These are phyloP conservation scores for Potorous gilbertii DNA, from an alignment of 2,797 vertebrate genomes.

Conservation along the genomic window DNA sequence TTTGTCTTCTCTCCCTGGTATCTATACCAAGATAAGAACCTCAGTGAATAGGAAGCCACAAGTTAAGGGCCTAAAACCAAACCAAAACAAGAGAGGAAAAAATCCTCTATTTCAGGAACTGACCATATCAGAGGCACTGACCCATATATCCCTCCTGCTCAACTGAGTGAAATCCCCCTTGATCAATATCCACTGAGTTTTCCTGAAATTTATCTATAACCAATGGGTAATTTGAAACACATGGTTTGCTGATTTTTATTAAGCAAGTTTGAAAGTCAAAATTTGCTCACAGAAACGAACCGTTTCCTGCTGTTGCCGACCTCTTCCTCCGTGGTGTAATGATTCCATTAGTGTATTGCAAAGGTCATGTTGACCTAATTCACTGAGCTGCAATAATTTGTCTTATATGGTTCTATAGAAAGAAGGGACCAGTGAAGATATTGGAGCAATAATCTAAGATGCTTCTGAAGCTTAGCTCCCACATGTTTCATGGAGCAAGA, in stretches of 20 bases:
- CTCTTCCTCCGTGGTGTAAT: constrained; percentile 55
- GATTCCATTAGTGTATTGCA: constrained; percentile 11
- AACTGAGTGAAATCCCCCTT: constrained; percentile 85
- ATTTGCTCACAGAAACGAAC: constrained; percentile 53
- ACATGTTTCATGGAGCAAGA: background rate
- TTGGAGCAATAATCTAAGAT: background rate
- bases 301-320: constrained; percentile 27
- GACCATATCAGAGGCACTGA: constrained; percentile 87
- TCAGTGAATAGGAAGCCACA: constrained; percentile 81
- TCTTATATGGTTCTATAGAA: constrained; percentile 32
- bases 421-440: background rate
- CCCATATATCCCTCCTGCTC: constrained; percentile 88
- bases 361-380: constrained; percentile 35
- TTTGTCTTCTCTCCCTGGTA: background rate
- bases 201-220: constrained; percentile 89
- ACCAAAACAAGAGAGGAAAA: constrained; percentile 39
- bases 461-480: background rate
- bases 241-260: constrained; percentile 88
- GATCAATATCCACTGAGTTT: constrained; percentile 86
- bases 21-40: constrained; percentile 11
- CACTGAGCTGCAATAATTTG: constrained; percentile 18
- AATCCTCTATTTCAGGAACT: constrained; percentile 85
- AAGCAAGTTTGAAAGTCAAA: constrained; percentile 76
- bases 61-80: constrained; percentile 48
- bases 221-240: constrained; percentile 90